Base-by-base conservation (phyloP, 2,888 invertebrate genomes). In the Trachelus stipa region DNA sequence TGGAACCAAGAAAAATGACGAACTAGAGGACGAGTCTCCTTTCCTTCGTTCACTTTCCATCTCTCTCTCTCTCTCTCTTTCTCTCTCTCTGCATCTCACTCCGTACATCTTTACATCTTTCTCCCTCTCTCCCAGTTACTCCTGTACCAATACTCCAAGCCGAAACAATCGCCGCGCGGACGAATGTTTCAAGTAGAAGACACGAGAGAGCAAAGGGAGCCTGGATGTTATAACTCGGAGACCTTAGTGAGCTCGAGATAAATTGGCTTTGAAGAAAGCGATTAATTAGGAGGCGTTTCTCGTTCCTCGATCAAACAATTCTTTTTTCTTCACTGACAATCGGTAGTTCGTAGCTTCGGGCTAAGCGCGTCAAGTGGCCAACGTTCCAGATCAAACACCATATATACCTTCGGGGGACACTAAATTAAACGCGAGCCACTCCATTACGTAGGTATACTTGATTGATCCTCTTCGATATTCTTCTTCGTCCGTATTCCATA, bases 21-120 rank as follows among this genome's bases (percentile, higher is more conserved):
- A 56, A 23, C 12, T 73, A 75, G 77, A 73, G 77, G 77, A 81
- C 80, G 79, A 77, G 78, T 77, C 78, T 80, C 69, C 68, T 73
- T 74, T 78, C 78, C 75, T 74, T 76, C n/a, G 71, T 31, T 77
- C 34, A 30, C 76, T 37, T 40, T 74, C 73, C 76, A 76, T 73
- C 69, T 75, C 76, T 71, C 76, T 73, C 76, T 73, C 77, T 77
- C 78, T 77, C 77, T 73, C 78, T 73, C 34, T 34, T 1, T 79
- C 74, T 34, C 73, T 77, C 33, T 75, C 75, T 71, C 56, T n/a
- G 31, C 34, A 69, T 77, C 37, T 74, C 71, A 73, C 73, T 74
- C 69, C 73, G 37, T 68, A 76, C 78, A 78, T 77, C 35, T 56
- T 35, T 74, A 74, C 0, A 12, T 35, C 11, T 3, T 35, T 35